phyloP scores from a whole-genome alignment of 2,113 vertebrate species.

The Parotia lawesii region DNA sequence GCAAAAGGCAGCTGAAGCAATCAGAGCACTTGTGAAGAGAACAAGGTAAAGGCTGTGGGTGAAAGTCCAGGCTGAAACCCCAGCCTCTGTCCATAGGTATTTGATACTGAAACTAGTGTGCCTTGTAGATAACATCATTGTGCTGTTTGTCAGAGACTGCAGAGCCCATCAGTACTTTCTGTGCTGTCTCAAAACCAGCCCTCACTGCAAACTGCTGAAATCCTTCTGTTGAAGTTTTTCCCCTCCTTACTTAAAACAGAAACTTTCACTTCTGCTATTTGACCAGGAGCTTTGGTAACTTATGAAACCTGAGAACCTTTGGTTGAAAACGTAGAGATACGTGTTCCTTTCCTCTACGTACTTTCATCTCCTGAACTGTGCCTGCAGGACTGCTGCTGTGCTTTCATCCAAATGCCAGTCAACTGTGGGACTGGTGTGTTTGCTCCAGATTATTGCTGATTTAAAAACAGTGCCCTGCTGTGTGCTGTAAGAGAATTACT shows the following conservation, averaged over 20 bases:
- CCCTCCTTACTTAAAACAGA: not conserved
- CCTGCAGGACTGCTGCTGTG: not conserved
- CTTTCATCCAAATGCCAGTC: not conserved
- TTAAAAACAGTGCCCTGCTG: not conserved
- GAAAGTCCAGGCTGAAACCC: not conserved
- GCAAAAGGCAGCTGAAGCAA: not conserved
- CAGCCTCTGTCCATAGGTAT: not conserved
- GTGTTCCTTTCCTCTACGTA: not conserved
- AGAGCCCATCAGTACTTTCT: not conserved
- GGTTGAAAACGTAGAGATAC: not conserved
- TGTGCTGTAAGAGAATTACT: not conserved
- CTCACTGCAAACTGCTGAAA: not conserved
- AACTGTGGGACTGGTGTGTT: not conserved
- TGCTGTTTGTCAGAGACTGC: not conserved
- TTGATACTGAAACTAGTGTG: not conserved
- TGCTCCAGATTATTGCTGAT: not conserved
- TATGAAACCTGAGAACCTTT: not conserved
- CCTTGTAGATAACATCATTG: not conserved
- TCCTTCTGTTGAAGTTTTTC: not conserved
- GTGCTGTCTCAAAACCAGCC: not conserved
- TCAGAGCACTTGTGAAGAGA: not conserved
- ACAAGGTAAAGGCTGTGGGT: not conserved
- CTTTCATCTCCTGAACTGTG: not conserved
- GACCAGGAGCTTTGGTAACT: not conserved
- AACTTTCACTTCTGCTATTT: slow-evolving; percentile 22